Base-by-base conservation (phyloP, 2,888 invertebrate genomes). In the Pseudoips prasinana region DNA sequence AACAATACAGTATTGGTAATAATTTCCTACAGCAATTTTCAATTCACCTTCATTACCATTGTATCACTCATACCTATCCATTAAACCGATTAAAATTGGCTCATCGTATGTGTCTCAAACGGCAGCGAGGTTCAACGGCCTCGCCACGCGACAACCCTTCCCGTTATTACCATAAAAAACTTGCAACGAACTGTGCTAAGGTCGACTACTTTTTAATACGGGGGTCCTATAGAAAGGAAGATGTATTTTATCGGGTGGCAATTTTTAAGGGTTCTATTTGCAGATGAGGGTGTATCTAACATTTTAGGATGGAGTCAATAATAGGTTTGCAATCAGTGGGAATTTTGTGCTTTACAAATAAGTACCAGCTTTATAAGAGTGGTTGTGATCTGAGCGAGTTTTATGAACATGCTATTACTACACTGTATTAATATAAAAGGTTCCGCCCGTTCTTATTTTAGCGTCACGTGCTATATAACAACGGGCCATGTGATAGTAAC, bases 51-150 rank as follows among this genome's bases (percentile, higher is more conserved):
- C 33, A 34, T 26, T 9, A 26, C 25, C 29, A 25, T 53, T 30
- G 42, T 49, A 48, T 31, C 9, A 20, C 8, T 35, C 29, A 20
- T 33, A 27, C 29, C 10, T 23, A 8, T 48, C 54, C 43, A 57
- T 52, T 46, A 48, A n/a, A 32, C 29, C 25, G 29, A 56, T 57
- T 48, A 48, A 38, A 52, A 29, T 46, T 55, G 22, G 25, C 39
- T 37, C 22, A 18, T 26, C 5, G 23, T 46, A 31, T 6, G 11
- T 23, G 22, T 39, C 29, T 35, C 54, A 53, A 48, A 43, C 35
- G n/a, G n/a, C 10, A 30, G 33, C 39, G 43, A 58, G 54, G 85
- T 81, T 85, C 85, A 86, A 77, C 56, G 84, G 57, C 76, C 86
- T 51, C 49, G 79, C 78, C 84, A 82, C 83, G 79, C 81, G 80